These are phyloP conservation scores for Aratinga solstitialis DNA, from an alignment of 2,797 vertebrate genomes.

Conservation along the genomic window DNA sequence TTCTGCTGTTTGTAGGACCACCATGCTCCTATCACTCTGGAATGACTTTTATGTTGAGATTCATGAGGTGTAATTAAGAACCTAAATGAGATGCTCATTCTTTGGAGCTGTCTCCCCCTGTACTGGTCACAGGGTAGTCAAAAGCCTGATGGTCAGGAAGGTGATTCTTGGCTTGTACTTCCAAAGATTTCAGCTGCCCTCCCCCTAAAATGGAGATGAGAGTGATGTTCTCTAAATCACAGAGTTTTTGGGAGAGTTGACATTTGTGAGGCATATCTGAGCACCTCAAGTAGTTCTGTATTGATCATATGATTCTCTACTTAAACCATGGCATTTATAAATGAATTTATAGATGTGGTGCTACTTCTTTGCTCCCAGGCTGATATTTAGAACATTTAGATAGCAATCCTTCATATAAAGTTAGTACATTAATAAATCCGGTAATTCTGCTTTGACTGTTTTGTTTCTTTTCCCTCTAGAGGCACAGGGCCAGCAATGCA, in stretches of 20 bases:
- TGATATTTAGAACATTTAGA: constrained; percentile 3
- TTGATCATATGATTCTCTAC: neutral
- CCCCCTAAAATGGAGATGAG: neutral
- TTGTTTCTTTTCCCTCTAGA: neutral
- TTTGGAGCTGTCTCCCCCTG: neutral
- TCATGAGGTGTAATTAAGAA: neutral
- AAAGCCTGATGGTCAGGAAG: neutral
- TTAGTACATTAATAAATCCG: neutral
- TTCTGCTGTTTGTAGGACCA: neutral
- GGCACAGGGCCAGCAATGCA: neutral
- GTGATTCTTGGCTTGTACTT: neutral
- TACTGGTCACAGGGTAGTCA: neutral
- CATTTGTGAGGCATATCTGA: constrained; percentile 5
- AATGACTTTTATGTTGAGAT: neutral
- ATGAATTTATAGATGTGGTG: neutral
- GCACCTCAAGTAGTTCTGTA: neutral
- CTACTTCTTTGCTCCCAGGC: neutral
- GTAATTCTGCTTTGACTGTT: neutral
- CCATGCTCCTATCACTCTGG: neutral
- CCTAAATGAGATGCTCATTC: neutral
- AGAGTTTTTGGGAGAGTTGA: neutral
- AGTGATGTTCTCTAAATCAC: neutral
- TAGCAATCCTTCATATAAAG: neutral
- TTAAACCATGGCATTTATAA: neutral
- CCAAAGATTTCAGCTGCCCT: neutral